Evolutionary conservation across 2,113 vertebrate genomes (phyloP), one percentile per base, ranked within the genome.

Genomic region (Podarcis muralis): DNA sequence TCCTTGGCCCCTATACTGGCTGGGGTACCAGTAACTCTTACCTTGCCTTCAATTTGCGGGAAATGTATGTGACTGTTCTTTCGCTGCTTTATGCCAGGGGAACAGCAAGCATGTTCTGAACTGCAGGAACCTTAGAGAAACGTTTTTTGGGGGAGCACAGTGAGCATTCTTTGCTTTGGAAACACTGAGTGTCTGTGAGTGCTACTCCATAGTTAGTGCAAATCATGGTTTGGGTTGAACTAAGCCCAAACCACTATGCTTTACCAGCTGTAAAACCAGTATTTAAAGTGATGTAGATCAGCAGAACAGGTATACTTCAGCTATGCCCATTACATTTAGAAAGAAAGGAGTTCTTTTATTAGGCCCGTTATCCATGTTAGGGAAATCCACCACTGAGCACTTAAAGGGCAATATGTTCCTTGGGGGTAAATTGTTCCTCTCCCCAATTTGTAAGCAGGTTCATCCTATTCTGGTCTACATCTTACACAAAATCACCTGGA

Each of bases 111-210:
- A 32, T 23, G 9, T 72, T 71, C 40, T 74, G 40, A 71, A 68
- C 27, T 72, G n/a, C 18, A 74, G 18, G 40, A 22, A 9, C 18
- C 16, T 32, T 65, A 18, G 53, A 30, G 53, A 81, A 57, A 22
- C n/a, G 6, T 23, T 35, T 53, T 5, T 15, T 3, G 9, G 13
- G 27, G 69, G n/a, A 16, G 2, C 71, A 25, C 2, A 59, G 8
- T 32, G 32, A 22, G 32, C 5, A 40, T 76, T 62, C 23, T 75
- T 30, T 35, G 15, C n/a, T 53, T 11, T 83, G 25, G 62, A 23
- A 53, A 22, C 1, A 0, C 5, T 1, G 3, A 15, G 65, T 6
- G 15, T 30, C 13, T 32, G 12, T 5, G 48, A 53, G 2, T 5
- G 32, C 20, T 32, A 48, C 53, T 8, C 9, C 69, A 18, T 16